These are phyloP conservation scores for Hyles lineata DNA, from an alignment of 2,888 invertebrate genomes.

Conservation along the genomic window DNA sequence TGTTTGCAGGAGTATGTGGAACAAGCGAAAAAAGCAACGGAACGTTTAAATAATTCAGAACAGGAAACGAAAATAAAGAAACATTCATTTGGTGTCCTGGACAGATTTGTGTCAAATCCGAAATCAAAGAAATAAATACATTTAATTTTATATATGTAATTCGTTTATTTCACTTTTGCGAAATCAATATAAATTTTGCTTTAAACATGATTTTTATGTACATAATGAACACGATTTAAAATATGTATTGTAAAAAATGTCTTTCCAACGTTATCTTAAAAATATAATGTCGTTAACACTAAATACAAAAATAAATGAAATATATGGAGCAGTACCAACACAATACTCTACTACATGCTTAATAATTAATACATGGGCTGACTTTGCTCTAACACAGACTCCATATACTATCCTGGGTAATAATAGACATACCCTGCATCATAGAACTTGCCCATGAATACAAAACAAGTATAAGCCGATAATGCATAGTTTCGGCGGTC, in stretches of 20 bases:
- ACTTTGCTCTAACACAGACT: no score
- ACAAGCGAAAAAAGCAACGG: slow-evolving; percentile 65
- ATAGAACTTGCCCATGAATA: not conserved
- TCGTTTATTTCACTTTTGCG: slow-evolving; percentile 49
- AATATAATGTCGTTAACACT: slow-evolving; percentile 38
- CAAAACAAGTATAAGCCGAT: not conserved
- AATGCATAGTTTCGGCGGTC: not conserved
- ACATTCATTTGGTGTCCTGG: slow-evolving; percentile 85
- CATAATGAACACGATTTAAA: slow-evolving; percentile 64
- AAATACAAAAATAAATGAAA: slow-evolving; percentile 37
- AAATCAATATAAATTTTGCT: slow-evolving; percentile 51
- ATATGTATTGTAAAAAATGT: slow-evolving; percentile 51
- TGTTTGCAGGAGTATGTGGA: slow-evolving; percentile 70
- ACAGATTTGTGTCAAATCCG: slow-evolving; percentile 88
- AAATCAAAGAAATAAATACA: slow-evolving; percentile 66
- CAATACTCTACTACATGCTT: not conserved
- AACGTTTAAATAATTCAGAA: slow-evolving; percentile 57
- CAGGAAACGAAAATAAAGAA: slow-evolving; percentile 60
- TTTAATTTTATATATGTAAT: slow-evolving; percentile 39
- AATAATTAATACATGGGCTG: not conserved
- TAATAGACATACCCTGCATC: no score
- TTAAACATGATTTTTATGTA: slow-evolving; percentile 69
- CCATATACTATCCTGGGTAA: no score
- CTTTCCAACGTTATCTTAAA: slow-evolving; percentile 38
- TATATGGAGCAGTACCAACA: not conserved